phyloP scores from a whole-genome alignment of 1,140 invertebrate genomes.

The Brachionus calyciflorus region DNA sequence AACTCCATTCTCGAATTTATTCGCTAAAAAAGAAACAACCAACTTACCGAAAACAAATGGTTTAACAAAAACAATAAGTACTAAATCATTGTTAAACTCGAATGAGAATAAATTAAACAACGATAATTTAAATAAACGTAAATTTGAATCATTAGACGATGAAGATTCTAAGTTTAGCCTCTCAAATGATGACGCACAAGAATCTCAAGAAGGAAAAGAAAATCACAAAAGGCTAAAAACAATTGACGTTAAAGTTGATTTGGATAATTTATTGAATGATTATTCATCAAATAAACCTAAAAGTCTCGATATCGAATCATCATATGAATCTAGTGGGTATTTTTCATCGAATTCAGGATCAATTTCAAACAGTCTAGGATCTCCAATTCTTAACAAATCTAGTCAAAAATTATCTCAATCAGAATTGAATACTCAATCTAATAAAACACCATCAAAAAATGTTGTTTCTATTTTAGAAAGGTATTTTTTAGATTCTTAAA shows the following conservation, averaged over 20 bases:
- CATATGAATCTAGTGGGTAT: constrained; percentile 18
- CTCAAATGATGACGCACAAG: neutral
- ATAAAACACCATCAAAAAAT: neutral
- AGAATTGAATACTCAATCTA: neutral
- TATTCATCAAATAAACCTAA: neutral
- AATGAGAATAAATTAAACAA: neutral
- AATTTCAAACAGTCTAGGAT: neutral
- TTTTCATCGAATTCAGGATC: constrained; percentile 26
- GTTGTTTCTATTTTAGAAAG: neutral
- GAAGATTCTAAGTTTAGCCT: neutral
- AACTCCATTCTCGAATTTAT: constrained; percentile 5
- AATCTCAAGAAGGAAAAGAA: neutral
- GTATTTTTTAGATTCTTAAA: neutral
- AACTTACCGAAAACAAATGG: constrained; percentile 7
- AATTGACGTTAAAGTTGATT: neutral
- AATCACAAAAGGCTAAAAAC: neutral
- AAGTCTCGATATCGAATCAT: neutral
- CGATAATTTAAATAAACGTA: neutral
- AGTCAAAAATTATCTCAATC: neutral
- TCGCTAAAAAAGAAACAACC: neutral
- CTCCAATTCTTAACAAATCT: constrained; percentile 18
- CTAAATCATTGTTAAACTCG: neutral
- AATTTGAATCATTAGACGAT: neutral
- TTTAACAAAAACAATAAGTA: constrained; percentile 2
- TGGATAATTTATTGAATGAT: constrained; percentile 31